Percentiles rank a stretch among this genome's conserved stretches.
Conservation (phyloP, 2,113 vertebrate species). For the Pteronura brasiliensis region DNA sequence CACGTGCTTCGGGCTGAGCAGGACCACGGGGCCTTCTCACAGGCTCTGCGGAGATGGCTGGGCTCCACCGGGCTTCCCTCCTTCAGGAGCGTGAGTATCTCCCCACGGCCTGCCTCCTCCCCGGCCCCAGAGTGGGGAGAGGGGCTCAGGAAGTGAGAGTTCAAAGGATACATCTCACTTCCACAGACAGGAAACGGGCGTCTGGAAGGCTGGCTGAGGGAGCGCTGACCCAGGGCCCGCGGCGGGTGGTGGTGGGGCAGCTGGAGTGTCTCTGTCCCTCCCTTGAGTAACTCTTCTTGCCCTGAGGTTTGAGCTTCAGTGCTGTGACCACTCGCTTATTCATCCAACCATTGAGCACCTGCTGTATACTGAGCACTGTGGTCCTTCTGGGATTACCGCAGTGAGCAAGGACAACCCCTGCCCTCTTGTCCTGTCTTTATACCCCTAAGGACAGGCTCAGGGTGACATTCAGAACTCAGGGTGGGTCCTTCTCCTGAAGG, state of each 20-base stretch:
- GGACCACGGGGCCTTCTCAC: conserved; percentile 52
- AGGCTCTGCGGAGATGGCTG: conserved; percentile 61
- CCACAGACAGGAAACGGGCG: background rate
- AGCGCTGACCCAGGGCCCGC: background rate
- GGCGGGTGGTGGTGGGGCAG: background rate
- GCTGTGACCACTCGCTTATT: background rate
- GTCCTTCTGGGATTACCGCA: background rate
- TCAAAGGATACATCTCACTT: background rate
- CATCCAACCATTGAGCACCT: background rate
- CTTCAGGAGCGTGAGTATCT: conserved; percentile 73
- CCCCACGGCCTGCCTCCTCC: background rate
- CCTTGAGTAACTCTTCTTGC: fast-evolving
- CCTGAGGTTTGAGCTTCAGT: fast-evolving
- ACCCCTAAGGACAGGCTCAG: background rate
- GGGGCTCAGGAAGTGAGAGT: background rate
- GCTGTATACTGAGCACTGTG: background rate
- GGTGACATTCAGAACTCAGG: background rate
- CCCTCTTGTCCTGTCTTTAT: background rate
- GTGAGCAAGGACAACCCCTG: background rate
- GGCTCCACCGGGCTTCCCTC: background rate
- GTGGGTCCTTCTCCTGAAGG: background rate
- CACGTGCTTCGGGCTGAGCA: conserved; percentile 72
- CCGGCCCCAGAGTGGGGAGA: background rate
- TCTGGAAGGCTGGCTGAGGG: background rate
- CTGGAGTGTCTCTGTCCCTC: background rate